Evolutionary conservation across 2,797 vertebrate species (phyloP).

Genomic region (Coregonus suidteri): DNA sequence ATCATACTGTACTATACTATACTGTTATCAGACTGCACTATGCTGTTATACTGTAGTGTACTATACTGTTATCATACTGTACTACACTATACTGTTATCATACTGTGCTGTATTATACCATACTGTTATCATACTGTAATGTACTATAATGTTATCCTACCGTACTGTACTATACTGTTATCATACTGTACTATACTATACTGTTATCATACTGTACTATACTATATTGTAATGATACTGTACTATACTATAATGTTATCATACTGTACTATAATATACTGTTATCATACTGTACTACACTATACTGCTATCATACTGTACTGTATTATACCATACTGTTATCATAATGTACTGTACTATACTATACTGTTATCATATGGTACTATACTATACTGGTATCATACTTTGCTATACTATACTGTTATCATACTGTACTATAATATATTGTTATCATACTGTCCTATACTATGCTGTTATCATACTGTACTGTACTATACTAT

Average conservation of each 20-base stretch:
- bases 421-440: background rate
- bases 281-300: too few species aligned
- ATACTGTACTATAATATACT: too few species aligned
- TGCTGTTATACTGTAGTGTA: background rate
- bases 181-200: background rate
- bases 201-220: background rate
- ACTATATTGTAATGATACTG: background rate
- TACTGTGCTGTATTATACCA: background rate
- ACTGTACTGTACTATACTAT: too few species aligned
- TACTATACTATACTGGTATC: too few species aligned
- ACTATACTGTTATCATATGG: too few species aligned
- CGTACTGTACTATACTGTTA: too few species aligned
- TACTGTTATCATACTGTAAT: background rate
- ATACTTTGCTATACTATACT: too few species aligned
- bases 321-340: too few species aligned
- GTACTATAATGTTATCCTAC: too few species aligned
- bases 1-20: too few species aligned
- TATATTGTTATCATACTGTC: background rate
- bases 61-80: background rate
- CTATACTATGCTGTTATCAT: background rate
- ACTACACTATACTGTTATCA: background rate
- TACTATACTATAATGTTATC: background rate
- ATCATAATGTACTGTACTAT: too few species aligned
- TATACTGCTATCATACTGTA: too few species aligned
- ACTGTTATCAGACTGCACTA: background rate